Percentiles rank a stretch among this genome's conserved stretches.
phyloP scores from a whole-genome alignment of 30 jellyfish, hydroid and myxozoan genomes.

The Catostylus mosaicus region DNA sequence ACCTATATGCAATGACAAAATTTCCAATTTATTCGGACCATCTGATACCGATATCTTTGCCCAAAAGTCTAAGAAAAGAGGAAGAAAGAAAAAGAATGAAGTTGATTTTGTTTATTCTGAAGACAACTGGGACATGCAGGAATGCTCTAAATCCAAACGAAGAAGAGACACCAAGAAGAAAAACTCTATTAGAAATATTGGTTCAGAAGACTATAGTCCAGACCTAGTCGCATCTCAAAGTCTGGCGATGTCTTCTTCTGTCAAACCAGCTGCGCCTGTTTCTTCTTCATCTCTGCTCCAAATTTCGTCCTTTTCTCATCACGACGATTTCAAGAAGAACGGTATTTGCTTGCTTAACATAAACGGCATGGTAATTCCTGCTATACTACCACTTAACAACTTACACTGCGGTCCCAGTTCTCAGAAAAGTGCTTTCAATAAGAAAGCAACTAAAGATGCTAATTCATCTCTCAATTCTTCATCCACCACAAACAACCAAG shows the following conservation, averaged over 20 bases:
- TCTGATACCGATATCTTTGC: too few relatives aligned
- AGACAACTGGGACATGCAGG: too few relatives aligned
- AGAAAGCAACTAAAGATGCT: background rate
- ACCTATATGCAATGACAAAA: too few relatives aligned
- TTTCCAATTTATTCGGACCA: too few relatives aligned
- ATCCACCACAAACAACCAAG: background rate
- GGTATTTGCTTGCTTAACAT: constrained; percentile 27
- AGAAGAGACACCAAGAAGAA: too few relatives aligned
- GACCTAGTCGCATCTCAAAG: background rate
- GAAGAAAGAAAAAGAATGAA: too few relatives aligned
- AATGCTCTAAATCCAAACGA: too few relatives aligned
- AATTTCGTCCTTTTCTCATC: background rate
- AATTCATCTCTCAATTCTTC: background rate
- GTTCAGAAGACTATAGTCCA: background rate
- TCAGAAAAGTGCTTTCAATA: background rate
- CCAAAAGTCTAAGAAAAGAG: too few relatives aligned
- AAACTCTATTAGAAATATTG: too few relatives aligned
- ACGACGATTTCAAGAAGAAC: background rate
- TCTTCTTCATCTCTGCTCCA: background rate
- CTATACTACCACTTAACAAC: constrained; percentile 7
- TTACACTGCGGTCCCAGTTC: background rate
- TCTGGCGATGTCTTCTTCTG: background rate
- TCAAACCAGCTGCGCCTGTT: background rate
- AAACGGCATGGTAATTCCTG: constrained; percentile 42
- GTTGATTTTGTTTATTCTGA: too few relatives aligned